These are phyloP conservation scores for Melanerpes formicivorus DNA, from an alignment of 2,113 vertebrate species.

Conservation along the genomic window DNA sequence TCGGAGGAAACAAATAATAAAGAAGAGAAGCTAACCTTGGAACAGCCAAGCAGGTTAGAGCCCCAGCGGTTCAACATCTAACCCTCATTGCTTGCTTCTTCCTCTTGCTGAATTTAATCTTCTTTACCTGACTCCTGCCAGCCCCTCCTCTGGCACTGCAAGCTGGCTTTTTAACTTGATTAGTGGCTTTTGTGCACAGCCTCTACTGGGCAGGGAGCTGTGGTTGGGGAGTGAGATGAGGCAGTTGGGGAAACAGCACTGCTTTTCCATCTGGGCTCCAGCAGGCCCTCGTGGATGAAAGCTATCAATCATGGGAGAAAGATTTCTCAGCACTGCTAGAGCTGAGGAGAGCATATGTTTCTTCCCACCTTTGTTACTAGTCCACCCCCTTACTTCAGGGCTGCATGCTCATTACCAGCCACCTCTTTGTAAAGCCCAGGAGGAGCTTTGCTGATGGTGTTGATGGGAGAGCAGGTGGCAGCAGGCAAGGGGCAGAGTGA, in stretches of 20 bases:
- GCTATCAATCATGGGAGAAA: background rate
- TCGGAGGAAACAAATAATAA: background rate
- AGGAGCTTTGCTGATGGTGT: background rate
- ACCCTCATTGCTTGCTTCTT: background rate
- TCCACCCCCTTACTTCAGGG: background rate
- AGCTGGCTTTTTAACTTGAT: background rate
- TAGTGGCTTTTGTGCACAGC: background rate
- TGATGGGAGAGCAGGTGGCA: background rate
- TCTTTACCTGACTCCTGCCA: background rate
- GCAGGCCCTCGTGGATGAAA: background rate
- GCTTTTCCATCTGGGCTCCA: background rate
- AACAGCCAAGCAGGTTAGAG: background rate
- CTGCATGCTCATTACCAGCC: background rate
- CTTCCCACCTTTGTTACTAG: background rate
- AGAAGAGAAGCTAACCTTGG: background rate
- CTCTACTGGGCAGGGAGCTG: background rate
- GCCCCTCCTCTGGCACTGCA: slow-evolving; percentile 7
- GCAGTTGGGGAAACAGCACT: background rate
- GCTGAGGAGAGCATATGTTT: background rate
- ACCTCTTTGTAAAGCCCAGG: background rate
- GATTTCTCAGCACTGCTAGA: background rate
- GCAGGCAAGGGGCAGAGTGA: background rate
- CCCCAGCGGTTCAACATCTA: background rate
- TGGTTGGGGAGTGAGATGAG: background rate
- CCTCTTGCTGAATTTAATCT: background rate